phyloP scores from a whole-genome alignment of 2,888 invertebrate species.

The Criorhina ranunculi region DNA sequence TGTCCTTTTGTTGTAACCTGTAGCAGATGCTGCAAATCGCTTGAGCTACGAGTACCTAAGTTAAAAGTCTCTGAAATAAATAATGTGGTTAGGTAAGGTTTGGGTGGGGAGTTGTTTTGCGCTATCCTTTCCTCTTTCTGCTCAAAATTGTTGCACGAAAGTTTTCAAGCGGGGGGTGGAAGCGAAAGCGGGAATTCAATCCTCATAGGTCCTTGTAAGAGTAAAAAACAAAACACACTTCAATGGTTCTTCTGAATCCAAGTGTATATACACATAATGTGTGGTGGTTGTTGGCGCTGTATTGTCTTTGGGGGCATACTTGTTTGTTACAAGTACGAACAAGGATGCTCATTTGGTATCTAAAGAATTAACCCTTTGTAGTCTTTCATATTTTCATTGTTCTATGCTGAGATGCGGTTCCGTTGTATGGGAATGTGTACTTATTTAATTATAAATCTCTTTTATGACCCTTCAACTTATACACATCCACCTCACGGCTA shows the following conservation, averaged over 20 bases:
- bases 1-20: not conserved
- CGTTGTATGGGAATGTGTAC: not conserved
- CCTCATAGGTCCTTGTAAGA: not conserved
- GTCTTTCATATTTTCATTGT: constrained; percentile 35
- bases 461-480: constrained; percentile 29
- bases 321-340: constrained; percentile 20
- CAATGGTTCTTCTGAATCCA: constrained; percentile 21
- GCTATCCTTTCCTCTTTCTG: constrained; percentile 2
- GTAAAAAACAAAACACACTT: constrained; percentile 5
- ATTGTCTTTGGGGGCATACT: constrained; percentile 43
- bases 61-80: constrained; percentile 23
- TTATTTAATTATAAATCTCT: constrained; percentile 60
- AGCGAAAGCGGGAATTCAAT: constrained; percentile 1
- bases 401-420: constrained; percentile 9
- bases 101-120: constrained; percentile 1
- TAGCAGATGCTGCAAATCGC: constrained; percentile 47
- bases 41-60: constrained; percentile 18
- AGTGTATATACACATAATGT: constrained; percentile 24
- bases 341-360: constrained; percentile 58
- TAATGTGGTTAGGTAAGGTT: not conserved
- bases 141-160: constrained; percentile 59
- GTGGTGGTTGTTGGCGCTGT: constrained; percentile 16
- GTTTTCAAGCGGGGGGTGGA: not conserved
- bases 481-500: not conserved
- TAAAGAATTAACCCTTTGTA: constrained; percentile 62